Evolutionary conservation across 2,797 vertebrate genomes (phyloP), one percentile per base, ranked within the genome.

Genomic region (Synanceia verrucosa): DNA sequence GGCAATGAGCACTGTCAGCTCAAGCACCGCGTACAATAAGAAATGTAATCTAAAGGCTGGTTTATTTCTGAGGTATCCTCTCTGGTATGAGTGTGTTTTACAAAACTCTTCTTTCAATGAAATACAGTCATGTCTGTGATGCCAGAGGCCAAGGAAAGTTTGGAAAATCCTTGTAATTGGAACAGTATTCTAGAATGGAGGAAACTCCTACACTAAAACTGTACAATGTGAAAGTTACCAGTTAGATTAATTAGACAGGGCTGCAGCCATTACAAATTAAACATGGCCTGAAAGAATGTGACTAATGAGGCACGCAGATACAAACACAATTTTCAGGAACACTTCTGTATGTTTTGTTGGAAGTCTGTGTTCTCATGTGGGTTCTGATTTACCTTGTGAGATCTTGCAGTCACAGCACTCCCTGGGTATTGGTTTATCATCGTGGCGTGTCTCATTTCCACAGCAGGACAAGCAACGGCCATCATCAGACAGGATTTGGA

Each of bases 401-500:
- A 80, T 63, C 0, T 58, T 73, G 85, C 97, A 99, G 83, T 96
- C 92, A 64, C 97, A 99, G 91, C 97, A 98, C 31, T 96, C 93
- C 34, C 78, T 69, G 26, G 78, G 23, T 10, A 94, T 68, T 0
- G 14, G 75, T 9, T 60, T 18, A 3, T 26, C 65, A 29, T 14
- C 62, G 36, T 24, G 62, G 0, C 0, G 67, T 1, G 28, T 62
- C n/a, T 89, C 70, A 9, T 84, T 70, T 33, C 82, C 90, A 70
- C 97, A 99, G 82, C 97, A 99, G 48, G 50, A 89, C 65, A 99
- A 86, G 80, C 97, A 99, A 68, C 94, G 95, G 31, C 94, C 88
- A 11, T 96, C 94, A 0, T 96, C 93, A 5, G 87, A 66, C 74
- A 94, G 34, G 86, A 93, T 33, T 94, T 91, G 69, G 81, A 70